phyloP scores from a whole-genome alignment of 2,797 vertebrate genomes.

The Leuciscus waleckii region DNA sequence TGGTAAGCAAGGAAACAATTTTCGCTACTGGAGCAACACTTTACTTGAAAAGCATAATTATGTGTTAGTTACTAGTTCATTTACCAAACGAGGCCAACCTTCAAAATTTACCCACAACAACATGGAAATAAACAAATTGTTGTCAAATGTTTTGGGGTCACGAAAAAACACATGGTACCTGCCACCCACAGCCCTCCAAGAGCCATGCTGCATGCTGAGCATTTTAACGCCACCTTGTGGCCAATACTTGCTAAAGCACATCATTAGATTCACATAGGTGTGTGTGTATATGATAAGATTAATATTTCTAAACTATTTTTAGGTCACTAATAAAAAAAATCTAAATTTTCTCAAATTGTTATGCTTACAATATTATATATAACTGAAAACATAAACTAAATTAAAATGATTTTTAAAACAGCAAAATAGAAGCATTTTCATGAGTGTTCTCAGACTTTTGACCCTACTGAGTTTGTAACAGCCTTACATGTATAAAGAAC shows the following conservation, averaged over 20 bases:
- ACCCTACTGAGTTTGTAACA: background rate
- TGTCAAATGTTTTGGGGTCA: slow-evolving; percentile 45
- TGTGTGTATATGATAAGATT: too few species aligned
- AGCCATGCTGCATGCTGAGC: slow-evolving; percentile 9
- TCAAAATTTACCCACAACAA: slow-evolving; percentile 25
- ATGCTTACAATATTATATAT: too few species aligned
- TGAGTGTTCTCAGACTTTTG: background rate
- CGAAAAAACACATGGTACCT: slow-evolving; percentile 22
- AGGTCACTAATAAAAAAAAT: too few species aligned
- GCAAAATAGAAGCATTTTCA: background rate
- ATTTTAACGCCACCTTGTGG: slow-evolving; percentile 55
- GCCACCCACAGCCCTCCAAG: slow-evolving; percentile 12
- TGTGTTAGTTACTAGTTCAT: slow-evolving; percentile 48
- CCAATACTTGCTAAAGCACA: background rate
- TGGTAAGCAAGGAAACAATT: slow-evolving; percentile 29
- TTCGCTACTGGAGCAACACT: slow-evolving; percentile 15
- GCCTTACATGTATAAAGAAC: slow-evolving; percentile 28
- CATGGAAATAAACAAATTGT: slow-evolving; percentile 46
- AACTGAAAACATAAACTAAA: background rate
- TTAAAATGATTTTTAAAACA: background rate
- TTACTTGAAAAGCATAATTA: slow-evolving; percentile 32
- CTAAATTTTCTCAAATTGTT: too few species aligned
- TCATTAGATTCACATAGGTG: background rate
- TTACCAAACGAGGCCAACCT: slow-evolving; percentile 38
- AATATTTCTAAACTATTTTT: too few species aligned